Base-by-base conservation (phyloP, 2,113 vertebrate species). In the Puffinus mauretanicus region DNA sequence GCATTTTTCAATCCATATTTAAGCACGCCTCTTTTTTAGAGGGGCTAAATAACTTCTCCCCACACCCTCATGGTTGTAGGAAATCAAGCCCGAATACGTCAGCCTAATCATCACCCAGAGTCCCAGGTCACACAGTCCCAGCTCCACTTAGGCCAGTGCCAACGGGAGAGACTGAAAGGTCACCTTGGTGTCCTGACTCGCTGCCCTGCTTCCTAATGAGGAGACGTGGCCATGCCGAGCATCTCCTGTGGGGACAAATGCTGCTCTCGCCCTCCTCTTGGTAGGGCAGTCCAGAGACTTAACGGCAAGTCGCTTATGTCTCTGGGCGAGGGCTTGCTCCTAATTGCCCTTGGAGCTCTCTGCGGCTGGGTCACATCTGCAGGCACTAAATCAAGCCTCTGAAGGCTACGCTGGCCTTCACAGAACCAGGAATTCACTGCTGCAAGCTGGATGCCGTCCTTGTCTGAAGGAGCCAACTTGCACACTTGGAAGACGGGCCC, bases 171-270 rank as follows among this genome's bases (percentile, higher is more conserved):
- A 47, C 11, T 4, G 13, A 52, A 44, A 76, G 0, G 4, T 30
- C 72, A 57, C 47, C 5, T 11, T 1, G 1, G 1, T 71, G 15
- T 71, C 60, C 51, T 44, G 16, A 67, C 17, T 71, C 3, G 4
- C 21, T 36, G 19, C 16, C 3, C 16, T 58, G 27, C 38, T 62
- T 83, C 46, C 18, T 57, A 15, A 51, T 0, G 16, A 62, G 38
- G 24, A 76, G 34, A 57, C 0, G 7, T 1, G 16, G 36, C 11
- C 46, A 34, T 44, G 16, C 5, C 0, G 1, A 79, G 34, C n/a
- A 21, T 32, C 71, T 94, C 3, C 46, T 80, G 11, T 8, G 47
- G 40, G 16, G 30, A 16, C 8, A 71, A 15, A 38, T 27, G 25
- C 40, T 85, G 29, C 26, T 77, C 12, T 88, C 4, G 1, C 18